A percentile compares a stretch with the other conserved stretches of the same genome.
phyloP scores from a whole-genome alignment of 53 echinoderm and acorn worm species.

The Actinopyga echinites region DNA sequence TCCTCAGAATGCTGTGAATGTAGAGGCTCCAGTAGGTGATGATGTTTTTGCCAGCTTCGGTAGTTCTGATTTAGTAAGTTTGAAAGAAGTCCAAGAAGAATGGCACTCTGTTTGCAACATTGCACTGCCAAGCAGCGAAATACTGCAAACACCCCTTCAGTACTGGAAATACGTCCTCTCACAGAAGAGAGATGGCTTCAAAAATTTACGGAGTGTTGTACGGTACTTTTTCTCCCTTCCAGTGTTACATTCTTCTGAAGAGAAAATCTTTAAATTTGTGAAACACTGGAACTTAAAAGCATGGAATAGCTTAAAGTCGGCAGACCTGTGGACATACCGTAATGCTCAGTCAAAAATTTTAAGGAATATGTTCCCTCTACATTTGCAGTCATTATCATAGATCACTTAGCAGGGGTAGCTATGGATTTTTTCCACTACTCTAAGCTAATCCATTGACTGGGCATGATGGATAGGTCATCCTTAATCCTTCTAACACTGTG shows the following conservation, averaged over 20 bases:
- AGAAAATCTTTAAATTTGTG: no score
- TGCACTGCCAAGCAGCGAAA: background rate
- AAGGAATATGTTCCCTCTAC: no score
- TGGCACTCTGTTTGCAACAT: background rate
- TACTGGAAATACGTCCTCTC: background rate
- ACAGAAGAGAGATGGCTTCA: background rate
- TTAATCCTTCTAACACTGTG: no score
- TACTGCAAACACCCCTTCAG: background rate
- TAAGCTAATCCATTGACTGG: no score
- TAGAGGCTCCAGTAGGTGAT: background rate
- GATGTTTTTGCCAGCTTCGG: background rate
- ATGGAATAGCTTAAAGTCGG: no score
- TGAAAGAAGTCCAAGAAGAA: background rate
- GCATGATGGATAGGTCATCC: no score
- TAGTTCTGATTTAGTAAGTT: background rate
- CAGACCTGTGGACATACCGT: no score
- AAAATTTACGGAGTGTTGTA: background rate
- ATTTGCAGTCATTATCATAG: no score
- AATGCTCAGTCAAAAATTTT: no score
- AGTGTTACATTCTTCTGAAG: background rate
- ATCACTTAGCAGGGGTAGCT: no score
- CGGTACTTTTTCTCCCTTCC: conserved; percentile 17
- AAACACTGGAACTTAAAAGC: no score
- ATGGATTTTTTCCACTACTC: no score
- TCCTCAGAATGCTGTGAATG: background rate